These are phyloP conservation scores for Fopius arisanus DNA, from an alignment of 1,140 invertebrate species.

Conservation along the genomic window DNA sequence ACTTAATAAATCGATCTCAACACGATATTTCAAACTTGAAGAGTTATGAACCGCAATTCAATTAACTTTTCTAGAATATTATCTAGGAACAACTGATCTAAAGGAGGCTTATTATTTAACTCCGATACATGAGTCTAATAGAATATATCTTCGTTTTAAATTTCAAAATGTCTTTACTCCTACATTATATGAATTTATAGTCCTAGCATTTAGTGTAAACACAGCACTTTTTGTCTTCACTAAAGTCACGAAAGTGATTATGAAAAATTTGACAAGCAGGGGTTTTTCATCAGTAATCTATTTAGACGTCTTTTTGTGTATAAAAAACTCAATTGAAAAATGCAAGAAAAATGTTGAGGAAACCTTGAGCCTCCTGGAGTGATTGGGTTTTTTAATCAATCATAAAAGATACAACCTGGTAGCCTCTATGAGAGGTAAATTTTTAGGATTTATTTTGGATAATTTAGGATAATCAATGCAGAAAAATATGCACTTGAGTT, in stretches of 20 bases:
- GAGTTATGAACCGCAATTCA: background rate
- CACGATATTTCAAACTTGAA: constrained; percentile 19
- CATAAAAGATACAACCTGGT: constrained; percentile 1
- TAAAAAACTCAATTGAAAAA: background rate
- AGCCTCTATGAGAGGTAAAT: constrained; percentile 18
- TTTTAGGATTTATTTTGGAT: constrained; percentile 29
- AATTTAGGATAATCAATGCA: constrained; percentile 10
- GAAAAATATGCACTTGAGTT: constrained; percentile 15
- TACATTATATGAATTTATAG: constrained; percentile 10
- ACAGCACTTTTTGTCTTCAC: constrained; percentile 15
- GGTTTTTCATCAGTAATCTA: constrained; percentile 18
- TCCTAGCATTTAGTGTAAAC: background rate
- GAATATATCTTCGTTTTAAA: background rate
- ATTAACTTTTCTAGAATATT: background rate
- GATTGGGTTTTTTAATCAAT: constrained; percentile 28
- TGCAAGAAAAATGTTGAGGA: constrained; percentile 14
- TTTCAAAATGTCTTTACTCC: background rate
- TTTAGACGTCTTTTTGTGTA: constrained; percentile 25
- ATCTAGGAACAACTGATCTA: background rate
- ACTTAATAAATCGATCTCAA: background rate
- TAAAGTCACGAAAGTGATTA: constrained; percentile 23
- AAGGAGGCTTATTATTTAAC: constrained; percentile 10
- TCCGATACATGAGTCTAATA: background rate
- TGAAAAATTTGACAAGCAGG: background rate
- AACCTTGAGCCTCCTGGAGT: constrained; percentile 4